Evolutionary conservation across 2,797 vertebrate genomes (phyloP), one percentile per base, ranked within the genome.

Genomic region (Cossypha caffra): DNA sequence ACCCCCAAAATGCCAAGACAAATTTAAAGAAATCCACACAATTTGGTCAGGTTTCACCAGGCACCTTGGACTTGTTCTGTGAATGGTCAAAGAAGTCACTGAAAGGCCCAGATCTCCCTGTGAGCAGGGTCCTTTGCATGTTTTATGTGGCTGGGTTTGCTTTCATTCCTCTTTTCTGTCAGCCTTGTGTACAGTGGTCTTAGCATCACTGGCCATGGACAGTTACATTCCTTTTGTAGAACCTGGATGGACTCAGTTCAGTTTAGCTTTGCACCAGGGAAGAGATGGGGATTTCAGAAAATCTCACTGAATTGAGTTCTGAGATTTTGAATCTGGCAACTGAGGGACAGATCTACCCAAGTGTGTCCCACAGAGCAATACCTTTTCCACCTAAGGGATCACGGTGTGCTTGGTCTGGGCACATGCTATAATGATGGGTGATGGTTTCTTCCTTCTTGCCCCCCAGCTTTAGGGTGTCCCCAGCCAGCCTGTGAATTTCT

Each of bases 311-410:
- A 21, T 5, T 19, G 35, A 35, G 2, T 15, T 51, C 17, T 13
- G 50, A 72, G 13, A 9, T 29, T 76, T 57, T 88, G 82, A 42
- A 12, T 43, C 25, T 48, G 61, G 23, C 52, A 31, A 10, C 1
- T 16, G n/a, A 75, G 42, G 42, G 19, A 37, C 25, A 63, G 40
- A 31, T 5, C 16, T 25, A 55, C 26, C 9, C 6, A 17, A 4
- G 31, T 3, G 17, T n/a, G 61, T 47, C 43, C 69, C 16, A 10
- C 0, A 4, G 25, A 62, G 17, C 0, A 0, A 84, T n/a, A 11
- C 1, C 4, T 35, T 86, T 90, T 42, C 48, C 77, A 66, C 37
- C 40, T 3, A 7, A 75, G 23, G 20, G 10, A 51, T 23, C 26
- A 12, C 0, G 0, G 19, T 35, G 23, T 64, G 10, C 23, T 50